Evolutionary conservation across 2,797 vertebrate genomes (phyloP), one percentile per base, ranked within the genome.

Genomic region (Pitangus sulphuratus): DNA sequence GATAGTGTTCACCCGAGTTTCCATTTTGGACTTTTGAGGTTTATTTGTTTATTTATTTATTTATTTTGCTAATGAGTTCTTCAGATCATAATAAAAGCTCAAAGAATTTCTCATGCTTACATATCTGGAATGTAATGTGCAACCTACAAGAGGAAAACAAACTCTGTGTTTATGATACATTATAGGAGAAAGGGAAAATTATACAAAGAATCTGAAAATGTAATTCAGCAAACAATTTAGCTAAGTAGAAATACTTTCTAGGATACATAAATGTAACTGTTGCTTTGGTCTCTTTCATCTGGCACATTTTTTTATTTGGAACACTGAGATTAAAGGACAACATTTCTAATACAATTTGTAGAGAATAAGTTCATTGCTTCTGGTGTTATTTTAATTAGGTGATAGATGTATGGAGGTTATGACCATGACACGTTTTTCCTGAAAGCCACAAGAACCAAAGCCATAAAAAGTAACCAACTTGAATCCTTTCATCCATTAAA

Each of bases 401-500:
- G 53, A 76, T 81, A 89, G 68, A 72, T 45, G 40, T 66, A 58
- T 50, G 69, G 62, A 83, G 17, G 44, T 92, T 85, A 60, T 30
- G 31, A 84, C 39, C 50, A 1, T 30, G 48, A 60, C 56, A 53
- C 5, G 15, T 90, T 94, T 97, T 95, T 89, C 84, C 74, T 60
- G 60, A 94, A 90, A 95, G 22, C 66, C 81, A 85, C 54, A 92
- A 82, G 95, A 84, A 31, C 15, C 61, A 28, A 74, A 84, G 70
- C 40, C 58, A 87, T 89, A 61, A 94, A 89, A 96, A 60, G 61
- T 64, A 93, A 83, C 35, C 62, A 54, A 85, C 8, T 21, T 45
- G 33, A 80, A 93, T 90, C 35, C 37, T 95, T 96, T 96, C 81
- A 93, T 93, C 57, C 75, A 74, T 68, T 90, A 90, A 93, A 90